A percentile compares a stretch with the other conserved stretches of the same genome.
Conservation (phyloP, 2,113 vertebrate genomes). For the Xenotilapia leptura region DNA sequence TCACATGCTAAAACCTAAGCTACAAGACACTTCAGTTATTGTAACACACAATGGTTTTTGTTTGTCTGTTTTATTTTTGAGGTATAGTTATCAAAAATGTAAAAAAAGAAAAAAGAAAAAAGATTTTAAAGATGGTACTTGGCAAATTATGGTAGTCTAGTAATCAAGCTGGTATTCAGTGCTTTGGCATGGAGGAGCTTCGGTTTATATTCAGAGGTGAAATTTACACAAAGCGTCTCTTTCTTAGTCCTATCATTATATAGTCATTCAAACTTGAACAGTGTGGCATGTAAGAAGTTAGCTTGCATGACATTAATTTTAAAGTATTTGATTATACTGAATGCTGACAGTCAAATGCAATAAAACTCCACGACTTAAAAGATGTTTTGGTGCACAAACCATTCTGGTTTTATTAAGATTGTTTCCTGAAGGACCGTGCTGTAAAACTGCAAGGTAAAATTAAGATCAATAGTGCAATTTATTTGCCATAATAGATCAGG, state of each 20-base stretch:
- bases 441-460: neutral
- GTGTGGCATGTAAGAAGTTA: neutral
- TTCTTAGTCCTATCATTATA: neutral
- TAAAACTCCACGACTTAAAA: neutral
- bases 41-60: neutral
- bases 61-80: neutral
- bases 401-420: neutral
- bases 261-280: neutral
- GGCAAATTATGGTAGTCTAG: neutral
- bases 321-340: neutral
- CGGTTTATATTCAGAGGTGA: neutral
- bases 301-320: neutral
- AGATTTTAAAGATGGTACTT: neutral
- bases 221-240: neutral
- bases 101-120: neutral
- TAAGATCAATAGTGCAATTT: neutral
- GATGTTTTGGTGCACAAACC: neutral
- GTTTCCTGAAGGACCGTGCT: neutral
- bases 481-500: slow-evolving; percentile 9
- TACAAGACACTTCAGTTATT: neutral
- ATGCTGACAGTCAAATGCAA: neutral
- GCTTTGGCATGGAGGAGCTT: neutral
- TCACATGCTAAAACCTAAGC: neutral
- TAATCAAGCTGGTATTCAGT: neutral
- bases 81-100: neutral